These are phyloP conservation scores for Cheilosia grossa DNA, from an alignment of 2,888 invertebrate genomes.

Conservation along the genomic window DNA sequence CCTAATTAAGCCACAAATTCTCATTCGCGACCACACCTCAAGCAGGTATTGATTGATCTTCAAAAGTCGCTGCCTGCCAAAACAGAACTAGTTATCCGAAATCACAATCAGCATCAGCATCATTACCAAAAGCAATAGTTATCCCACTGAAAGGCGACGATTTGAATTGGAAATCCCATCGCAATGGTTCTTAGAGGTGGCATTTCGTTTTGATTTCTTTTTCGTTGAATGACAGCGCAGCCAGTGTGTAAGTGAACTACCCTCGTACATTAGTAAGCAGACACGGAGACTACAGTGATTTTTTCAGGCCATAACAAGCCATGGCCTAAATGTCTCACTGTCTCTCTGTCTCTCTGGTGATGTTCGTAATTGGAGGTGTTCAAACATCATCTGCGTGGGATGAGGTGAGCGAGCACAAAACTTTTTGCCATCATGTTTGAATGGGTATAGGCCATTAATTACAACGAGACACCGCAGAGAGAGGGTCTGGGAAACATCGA, in stretches of 20 bases:
- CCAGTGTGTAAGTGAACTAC: conserved; percentile 27
- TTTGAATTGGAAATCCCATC: conserved; percentile 30
- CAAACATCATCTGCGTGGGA: conserved; percentile 64
- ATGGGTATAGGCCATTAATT: conserved; percentile 47
- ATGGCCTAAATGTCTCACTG: conserved; percentile 58
- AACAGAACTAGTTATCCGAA: neutral
- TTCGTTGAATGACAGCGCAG: conserved; percentile 49
- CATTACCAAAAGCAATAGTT: conserved; percentile 40
- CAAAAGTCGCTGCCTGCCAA: neutral
- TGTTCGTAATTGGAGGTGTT: conserved; percentile 66
- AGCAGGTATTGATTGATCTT: conserved; percentile 20
- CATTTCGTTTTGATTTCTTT: neutral
- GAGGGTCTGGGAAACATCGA: conserved; percentile 41
- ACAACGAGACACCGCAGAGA: conserved; percentile 32
- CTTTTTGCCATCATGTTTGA: conserved; percentile 18
- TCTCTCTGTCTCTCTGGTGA: conserved; percentile 9
- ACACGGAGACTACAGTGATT: conserved; percentile 37
- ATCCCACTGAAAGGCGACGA: conserved; percentile 35
- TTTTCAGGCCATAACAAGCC: conserved; percentile 52
- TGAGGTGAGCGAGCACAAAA: conserved; percentile 38
- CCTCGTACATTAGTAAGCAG: conserved; percentile 36
- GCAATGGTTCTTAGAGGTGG: conserved; percentile 13
- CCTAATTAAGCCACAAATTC: neutral
- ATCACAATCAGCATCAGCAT: conserved; percentile 36
- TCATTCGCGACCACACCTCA: neutral